Evolutionary conservation across 2,113 vertebrate genomes (phyloP), one percentile per base, ranked within the genome.

Genomic region (Oreocharis arfaki): DNA sequence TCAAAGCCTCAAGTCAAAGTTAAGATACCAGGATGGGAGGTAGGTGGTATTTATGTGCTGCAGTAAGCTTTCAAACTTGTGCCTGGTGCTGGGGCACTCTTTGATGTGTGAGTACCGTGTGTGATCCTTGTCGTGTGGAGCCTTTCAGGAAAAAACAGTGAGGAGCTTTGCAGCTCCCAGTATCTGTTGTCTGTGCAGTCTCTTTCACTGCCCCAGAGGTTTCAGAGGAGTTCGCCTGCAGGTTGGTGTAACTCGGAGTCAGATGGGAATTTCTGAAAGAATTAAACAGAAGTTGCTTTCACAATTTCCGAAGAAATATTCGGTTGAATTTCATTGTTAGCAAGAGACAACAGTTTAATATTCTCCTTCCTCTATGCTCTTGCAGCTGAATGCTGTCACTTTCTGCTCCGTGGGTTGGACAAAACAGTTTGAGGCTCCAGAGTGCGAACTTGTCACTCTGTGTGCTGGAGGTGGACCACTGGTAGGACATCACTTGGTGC

Each of bases 361-460:
- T 50, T 23, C 21, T 81, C 9, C 12, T 84, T 50, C 14, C 3
- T 53, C 41, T 60, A 0, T 19, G 3, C 16, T 42, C 27, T 33
- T 39, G 21, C 0, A 44, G 33, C 39, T 37, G 4, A 0, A 3
- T 21, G 21, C 16, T 46, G 42, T 69, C 39, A 5, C 15, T 41
- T 28, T 33, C 42, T 80, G 55, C 41, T 10, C 8, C 23, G 1
- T 30, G 30, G 2, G 10, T 64, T 41, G 44, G 52, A 57, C 28
- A 61, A 63, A 89, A 22, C 16, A 35, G 5, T 32, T 53, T 33
- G 50, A 77, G 49, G 22, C n/a, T 86, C 19, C n/a, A 53, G 33
- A 65, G 17, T 6, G 8, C 0, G 3, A 56, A 14, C 3, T 22
- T 12, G 13, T 28, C 13, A 8, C 37, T 35, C n/a, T 42, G 8